phyloP scores from a whole-genome alignment of 1,140 invertebrate species.

The Drosophila asahinai region DNA sequence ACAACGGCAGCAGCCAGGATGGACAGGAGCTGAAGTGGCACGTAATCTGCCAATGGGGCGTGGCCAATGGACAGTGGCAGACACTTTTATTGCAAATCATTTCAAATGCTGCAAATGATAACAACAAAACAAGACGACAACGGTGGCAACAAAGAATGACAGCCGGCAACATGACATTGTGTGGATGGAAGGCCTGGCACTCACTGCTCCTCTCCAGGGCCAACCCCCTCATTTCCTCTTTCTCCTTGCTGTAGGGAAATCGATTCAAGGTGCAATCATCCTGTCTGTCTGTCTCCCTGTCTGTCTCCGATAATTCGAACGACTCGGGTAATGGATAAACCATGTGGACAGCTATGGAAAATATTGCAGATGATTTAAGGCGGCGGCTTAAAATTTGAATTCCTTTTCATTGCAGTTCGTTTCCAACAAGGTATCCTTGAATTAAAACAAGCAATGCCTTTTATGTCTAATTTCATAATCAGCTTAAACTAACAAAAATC shows the following conservation, averaged over 20 bases:
- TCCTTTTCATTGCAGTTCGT: neutral
- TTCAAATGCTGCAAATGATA: conserved; percentile 82
- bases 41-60: conserved; percentile 78
- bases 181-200: conserved; percentile 16
- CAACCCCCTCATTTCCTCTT: neutral
- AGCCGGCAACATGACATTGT: conserved; percentile 65
- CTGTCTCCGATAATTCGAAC: conserved; percentile 31
- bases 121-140: conserved; percentile 52
- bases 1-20: conserved; percentile 18
- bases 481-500: neutral
- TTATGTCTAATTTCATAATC: neutral
- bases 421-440: neutral
- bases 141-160: conserved; percentile 50
- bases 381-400: neutral
- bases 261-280: conserved; percentile 44
- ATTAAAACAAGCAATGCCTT: no score
- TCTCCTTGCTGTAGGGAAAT: conserved; percentile 44
- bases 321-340: conserved; percentile 40
- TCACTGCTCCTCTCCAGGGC: neutral
- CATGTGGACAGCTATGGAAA: conserved; percentile 6
- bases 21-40: conserved; percentile 53
- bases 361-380: conserved; percentile 8
- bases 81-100: conserved; percentile 83
- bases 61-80: conserved; percentile 74
- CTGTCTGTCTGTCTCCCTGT: conserved; percentile 45